These are phyloP conservation scores for Bilobella aurantiaca DNA, from an alignment of 1,140 invertebrate species.

Conservation along the genomic window DNA sequence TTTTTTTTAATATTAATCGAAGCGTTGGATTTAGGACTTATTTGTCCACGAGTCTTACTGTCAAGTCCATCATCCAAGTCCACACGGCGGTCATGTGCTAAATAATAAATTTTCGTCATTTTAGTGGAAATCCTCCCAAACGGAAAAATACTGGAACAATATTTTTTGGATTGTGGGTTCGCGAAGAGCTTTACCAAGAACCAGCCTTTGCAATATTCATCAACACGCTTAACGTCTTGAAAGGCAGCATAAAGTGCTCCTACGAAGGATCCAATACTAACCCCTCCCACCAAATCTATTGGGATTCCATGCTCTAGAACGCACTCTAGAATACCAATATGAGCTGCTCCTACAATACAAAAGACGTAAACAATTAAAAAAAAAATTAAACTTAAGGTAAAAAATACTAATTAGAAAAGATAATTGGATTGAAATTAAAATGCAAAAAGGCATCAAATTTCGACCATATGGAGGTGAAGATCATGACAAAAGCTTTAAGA, in stretches of 20 bases:
- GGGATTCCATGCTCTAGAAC: constrained; percentile 9
- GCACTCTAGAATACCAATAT: neutral
- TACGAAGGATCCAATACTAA: constrained; percentile 22
- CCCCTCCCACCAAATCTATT: constrained; percentile 20
- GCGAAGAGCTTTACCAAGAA: neutral
- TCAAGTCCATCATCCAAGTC: constrained; percentile 5
- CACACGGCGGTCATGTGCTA: constrained; percentile 7
- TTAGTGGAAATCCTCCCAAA: no score
- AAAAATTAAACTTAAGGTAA: no score
- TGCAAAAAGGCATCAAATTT: neutral
- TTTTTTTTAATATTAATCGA: no score
- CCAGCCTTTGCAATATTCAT: neutral
- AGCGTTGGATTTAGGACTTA: no score
- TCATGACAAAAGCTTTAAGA: no score
- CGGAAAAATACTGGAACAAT: neutral
- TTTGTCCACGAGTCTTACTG: no score
- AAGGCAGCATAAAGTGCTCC: constrained; percentile 11
- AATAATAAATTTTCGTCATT: no score
- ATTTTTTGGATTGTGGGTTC: neutral
- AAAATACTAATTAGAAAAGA: no score
- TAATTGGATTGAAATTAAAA: no score
- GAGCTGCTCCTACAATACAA: neutral
- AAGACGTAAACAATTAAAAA: no score
- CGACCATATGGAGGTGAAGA: neutral
- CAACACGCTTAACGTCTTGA: constrained; percentile 6